These are phyloP conservation scores for Centroberyx gerrardi DNA, from an alignment of 2,797 vertebrate genomes.

Conservation along the genomic window DNA sequence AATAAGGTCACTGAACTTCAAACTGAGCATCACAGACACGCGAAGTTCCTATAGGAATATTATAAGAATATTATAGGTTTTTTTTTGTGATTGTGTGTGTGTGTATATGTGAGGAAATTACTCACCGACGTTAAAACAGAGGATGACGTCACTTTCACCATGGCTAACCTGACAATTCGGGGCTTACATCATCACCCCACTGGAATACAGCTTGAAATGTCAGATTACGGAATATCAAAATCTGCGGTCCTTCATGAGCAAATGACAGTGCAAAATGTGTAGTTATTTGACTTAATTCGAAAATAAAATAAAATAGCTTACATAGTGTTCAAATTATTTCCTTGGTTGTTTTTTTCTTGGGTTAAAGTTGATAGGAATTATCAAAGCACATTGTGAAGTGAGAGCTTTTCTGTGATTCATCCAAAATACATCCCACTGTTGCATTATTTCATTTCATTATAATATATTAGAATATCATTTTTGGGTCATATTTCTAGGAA, in stretches of 20 bases:
- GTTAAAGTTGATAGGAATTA: slow-evolving; percentile 12
- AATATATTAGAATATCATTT: background rate
- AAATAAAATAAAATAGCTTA: too few relatives aligned
- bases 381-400: too few relatives aligned
- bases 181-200: slow-evolving; percentile 45
- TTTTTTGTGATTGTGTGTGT: background rate
- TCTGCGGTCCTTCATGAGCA: too few relatives aligned
- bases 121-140: slow-evolving; percentile 48
- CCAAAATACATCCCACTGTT: background rate
- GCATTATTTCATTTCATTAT: background rate
- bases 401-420: background rate
- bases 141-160: slow-evolving; percentile 73
- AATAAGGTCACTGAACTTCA: too few relatives aligned
- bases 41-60: background rate
- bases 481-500: slow-evolving; percentile 14
- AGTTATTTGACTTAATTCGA: too few relatives aligned
- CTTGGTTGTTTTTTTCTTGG: too few relatives aligned
- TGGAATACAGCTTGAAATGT: slow-evolving; percentile 1
- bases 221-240: too few relatives aligned
- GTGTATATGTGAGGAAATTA: slow-evolving; percentile 27
- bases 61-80: background rate
- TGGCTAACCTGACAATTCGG: slow-evolving; percentile 24
- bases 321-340: too few relatives aligned
- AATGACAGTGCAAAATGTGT: too few relatives aligned
- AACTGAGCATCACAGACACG: too few relatives aligned